Evolutionary conservation across 2,888 invertebrate species (phyloP), one percentile per base, ranked within the genome.

Genomic region (Pandemis corylana): DNA sequence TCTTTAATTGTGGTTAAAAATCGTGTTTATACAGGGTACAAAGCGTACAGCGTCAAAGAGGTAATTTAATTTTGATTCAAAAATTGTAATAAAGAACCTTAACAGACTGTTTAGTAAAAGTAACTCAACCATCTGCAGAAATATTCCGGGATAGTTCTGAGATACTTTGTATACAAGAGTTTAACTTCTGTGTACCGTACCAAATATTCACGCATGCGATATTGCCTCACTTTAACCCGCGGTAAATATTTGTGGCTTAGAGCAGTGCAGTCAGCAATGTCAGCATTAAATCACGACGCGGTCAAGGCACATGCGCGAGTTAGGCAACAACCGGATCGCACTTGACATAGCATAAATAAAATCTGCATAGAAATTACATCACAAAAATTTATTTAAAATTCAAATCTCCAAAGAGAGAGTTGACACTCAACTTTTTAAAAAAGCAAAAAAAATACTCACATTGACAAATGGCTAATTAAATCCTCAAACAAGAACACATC

Each of bases 251-350:
- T 28, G 69, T 51, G 74, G 61, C 61, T 65, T 70, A 74, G 53
- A 53, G 41, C 15, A 53, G 42, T 51, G 51, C 62, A 74, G 49
- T 63, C 42, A 51, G 64, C 59, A 49, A 41, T 53, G 49, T 63
- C 42, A 51, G 64, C 59, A 49, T 53, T 53, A 44, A 67, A 46
- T 71, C 49, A 75, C 76, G 77, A 70, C 72, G 77, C 72, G 77
- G 74, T 77, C 78, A 80, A 77, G 78, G 72, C 68, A 53, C 74
- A 68, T 56, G 70, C 75, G 73, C 75, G 72, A 77, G 79, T 80
- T 79, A 74, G 75, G 79, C 76, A 80, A 80, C 70, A 79, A 80
- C 80, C 77, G 76, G 80, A 67, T 53, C 46, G 65, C 74, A 44
- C 51, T 74, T 70, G 70, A 70, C 74, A 70, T 36, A 61, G 61